These are phyloP conservation scores for Cherax destructor DNA, from an alignment of 1,140 invertebrate species.

Conservation along the genomic window DNA sequence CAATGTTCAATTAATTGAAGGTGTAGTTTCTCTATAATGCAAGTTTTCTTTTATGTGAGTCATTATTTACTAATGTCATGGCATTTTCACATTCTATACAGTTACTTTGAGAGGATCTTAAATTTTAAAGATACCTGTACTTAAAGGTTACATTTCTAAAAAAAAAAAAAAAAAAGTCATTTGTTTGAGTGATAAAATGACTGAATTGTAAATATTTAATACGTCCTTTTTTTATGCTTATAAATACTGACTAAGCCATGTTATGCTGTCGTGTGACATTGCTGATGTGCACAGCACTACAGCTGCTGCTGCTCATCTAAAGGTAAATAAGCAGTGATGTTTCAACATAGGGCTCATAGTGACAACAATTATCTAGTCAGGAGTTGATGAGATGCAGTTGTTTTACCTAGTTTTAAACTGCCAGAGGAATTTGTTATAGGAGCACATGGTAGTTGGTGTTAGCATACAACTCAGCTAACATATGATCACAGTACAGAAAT, in stretches of 20 bases:
- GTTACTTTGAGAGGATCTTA: not conserved
- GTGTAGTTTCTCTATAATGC: not conserved
- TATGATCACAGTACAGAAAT: not conserved
- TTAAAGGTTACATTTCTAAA: not conserved
- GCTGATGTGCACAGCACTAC: no score
- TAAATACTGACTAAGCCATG: not conserved
- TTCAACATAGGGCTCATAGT: not conserved
- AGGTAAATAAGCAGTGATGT: not conserved
- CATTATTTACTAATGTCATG: not conserved
- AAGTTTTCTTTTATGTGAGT: not conserved
- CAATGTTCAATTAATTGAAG: not conserved
- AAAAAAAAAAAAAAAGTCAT: not conserved
- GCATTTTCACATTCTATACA: not conserved
- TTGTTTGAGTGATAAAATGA: not conserved
- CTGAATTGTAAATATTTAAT: not conserved
- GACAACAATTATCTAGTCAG: slow-evolving; percentile 1
- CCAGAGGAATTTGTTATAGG: not conserved
- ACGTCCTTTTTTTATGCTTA: not conserved
- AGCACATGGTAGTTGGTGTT: not conserved
- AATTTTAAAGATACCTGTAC: not conserved
- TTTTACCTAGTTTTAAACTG: not conserved
- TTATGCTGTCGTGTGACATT: not conserved
- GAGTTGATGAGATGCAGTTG: not conserved
- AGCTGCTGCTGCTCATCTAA: no score
- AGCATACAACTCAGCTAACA: slow-evolving; percentile 3